Conservation (phyloP, 2,888 invertebrate genomes). For the Tachina fera region DNA sequence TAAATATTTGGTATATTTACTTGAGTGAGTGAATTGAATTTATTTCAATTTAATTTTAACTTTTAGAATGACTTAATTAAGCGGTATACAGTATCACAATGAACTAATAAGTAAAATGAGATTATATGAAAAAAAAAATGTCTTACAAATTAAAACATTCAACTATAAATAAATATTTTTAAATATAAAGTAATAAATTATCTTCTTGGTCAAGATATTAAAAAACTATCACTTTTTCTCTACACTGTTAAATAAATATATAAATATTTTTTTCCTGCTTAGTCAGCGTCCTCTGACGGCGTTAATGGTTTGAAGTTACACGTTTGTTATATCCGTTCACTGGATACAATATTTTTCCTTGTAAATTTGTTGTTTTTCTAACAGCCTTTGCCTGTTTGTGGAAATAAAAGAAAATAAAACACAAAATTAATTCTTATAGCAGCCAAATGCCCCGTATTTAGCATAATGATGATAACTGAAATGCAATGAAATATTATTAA, state of each 20-base stretch:
- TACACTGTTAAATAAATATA: not conserved
- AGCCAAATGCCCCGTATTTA: constrained; percentile 29
- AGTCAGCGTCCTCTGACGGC: not conserved
- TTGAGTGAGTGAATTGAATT: constrained; percentile 48
- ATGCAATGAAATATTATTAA: constrained; percentile 37
- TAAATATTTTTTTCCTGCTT: not conserved
- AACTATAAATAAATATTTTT: constrained; percentile 7
- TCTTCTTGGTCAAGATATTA: constrained; percentile 41
- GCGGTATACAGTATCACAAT: constrained; percentile 54
- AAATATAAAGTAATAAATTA: constrained; percentile 16
- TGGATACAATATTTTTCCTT: not conserved
- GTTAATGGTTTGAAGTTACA: not conserved
- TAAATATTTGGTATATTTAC: constrained; percentile 69
- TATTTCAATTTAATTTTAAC: constrained; percentile 42
- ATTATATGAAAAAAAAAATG: not conserved
- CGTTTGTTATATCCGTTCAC: not conserved
- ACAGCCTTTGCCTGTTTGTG: constrained; percentile 31
- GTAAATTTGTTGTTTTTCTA: not conserved
- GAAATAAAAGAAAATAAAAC: constrained; percentile 58
- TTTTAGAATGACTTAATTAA: constrained; percentile 19
- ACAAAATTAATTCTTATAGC: constrained; percentile 55
- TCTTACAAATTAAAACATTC: not conserved
- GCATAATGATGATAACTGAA: constrained; percentile 48
- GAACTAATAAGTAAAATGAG: constrained; percentile 38
- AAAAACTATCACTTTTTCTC: constrained; percentile 46